Evolutionary conservation across 2,888 invertebrate genomes (phyloP).

Genomic region (Meteorus cinctellus): DNA sequence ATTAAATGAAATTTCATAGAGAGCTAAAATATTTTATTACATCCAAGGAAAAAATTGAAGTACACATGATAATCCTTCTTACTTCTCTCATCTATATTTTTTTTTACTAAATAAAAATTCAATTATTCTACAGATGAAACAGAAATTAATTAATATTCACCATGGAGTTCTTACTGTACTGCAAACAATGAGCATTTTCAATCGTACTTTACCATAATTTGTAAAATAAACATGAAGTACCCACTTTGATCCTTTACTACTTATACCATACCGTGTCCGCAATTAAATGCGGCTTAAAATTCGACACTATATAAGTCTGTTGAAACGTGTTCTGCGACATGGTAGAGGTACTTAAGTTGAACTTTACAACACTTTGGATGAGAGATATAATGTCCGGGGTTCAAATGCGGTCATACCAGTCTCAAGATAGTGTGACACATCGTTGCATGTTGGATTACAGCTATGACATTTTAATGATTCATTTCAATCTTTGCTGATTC

Average conservation of each 20-base stretch:
- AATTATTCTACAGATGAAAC: too few relatives aligned
- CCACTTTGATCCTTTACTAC: conserved; percentile 57
- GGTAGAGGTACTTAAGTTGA: conserved; percentile 17
- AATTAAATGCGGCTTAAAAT: conserved; percentile 36
- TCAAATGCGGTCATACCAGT: conserved; percentile 46
- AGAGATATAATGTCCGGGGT: conserved; percentile 39
- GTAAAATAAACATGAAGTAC: conserved; percentile 67
- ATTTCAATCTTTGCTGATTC: conserved; percentile 43
- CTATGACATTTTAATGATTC: conserved; percentile 52
- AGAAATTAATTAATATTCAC: too few relatives aligned
- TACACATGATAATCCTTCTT: too few relatives aligned
- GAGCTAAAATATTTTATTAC: too few relatives aligned
- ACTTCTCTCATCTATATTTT: too few relatives aligned
- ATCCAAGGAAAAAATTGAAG: too few relatives aligned
- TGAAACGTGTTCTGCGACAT: neutral
- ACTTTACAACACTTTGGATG: conserved; percentile 54
- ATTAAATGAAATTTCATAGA: too few relatives aligned
- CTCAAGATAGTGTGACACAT: conserved; percentile 55
- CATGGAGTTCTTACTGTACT: too few relatives aligned
- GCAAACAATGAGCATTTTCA: conserved; percentile 65
- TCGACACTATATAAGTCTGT: conserved; percentile 11
- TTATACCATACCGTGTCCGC: conserved; percentile 53
- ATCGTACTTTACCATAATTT: conserved; percentile 59
- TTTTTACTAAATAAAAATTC: too few relatives aligned
- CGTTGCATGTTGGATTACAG: conserved; percentile 64